Evolutionary conservation across 2,113 vertebrate species (phyloP).

Genomic region (Esox niger): DNA sequence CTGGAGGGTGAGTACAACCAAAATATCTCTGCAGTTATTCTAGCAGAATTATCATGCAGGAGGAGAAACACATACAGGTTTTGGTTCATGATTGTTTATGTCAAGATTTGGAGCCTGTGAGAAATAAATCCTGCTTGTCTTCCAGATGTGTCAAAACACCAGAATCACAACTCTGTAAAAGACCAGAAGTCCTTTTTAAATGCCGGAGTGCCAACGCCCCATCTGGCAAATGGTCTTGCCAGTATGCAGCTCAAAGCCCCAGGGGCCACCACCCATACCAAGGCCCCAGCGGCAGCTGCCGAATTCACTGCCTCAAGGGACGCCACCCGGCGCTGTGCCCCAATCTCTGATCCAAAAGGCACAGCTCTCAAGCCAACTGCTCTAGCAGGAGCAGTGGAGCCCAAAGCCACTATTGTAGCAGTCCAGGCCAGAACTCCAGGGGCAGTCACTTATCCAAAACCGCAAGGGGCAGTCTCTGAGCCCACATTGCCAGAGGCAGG

Average conservation of each 20-base stretch:
- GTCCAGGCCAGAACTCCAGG: neutral
- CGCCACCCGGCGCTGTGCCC: neutral
- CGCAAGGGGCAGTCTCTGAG: conserved; percentile 5
- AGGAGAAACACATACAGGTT: neutral
- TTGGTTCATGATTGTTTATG: neutral
- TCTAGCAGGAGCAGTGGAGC: neutral
- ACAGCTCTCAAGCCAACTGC: too few relatives aligned
- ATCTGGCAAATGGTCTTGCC: conserved; percentile 43
- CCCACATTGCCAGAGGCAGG: conserved; percentile 5
- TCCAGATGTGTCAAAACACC: conserved; percentile 51
- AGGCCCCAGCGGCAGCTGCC: neutral
- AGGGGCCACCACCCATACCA: neutral
- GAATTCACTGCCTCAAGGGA: neutral
- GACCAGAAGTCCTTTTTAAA: neutral
- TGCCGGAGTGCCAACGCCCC: conserved; percentile 36
- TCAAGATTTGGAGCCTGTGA: neutral
- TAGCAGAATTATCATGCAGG: neutral
- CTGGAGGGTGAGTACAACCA: conserved; percentile 39
- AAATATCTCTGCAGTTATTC: neutral
- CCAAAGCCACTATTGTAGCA: neutral
- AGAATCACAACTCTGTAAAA: conserved; percentile 23
- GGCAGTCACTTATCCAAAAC: neutral
- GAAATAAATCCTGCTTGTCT: conserved; percentile 24
- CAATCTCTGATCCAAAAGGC: neutral
- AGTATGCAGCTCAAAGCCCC: conserved; percentile 45